These are phyloP conservation scores for Schmidtea mediterranea DNA, from an alignment of 1,140 invertebrate genomes.

Conservation along the genomic window DNA sequence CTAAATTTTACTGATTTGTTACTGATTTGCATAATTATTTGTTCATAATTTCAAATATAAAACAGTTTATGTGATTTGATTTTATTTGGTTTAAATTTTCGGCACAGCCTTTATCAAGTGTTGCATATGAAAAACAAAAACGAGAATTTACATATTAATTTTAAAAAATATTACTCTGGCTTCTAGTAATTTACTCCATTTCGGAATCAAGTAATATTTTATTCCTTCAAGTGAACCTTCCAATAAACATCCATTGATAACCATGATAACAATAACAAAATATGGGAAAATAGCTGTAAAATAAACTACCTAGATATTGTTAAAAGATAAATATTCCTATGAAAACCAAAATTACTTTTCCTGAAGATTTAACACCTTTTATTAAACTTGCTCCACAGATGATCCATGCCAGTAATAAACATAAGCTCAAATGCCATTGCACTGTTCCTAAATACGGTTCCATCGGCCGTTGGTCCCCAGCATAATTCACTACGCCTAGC, in stretches of 20 bases:
- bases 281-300: slow-evolving; percentile 61
- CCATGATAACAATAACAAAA: slow-evolving; percentile 52
- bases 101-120: no score
- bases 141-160: no score
- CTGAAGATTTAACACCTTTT: slow-evolving; percentile 5
- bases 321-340: background rate
- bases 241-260: slow-evolving; percentile 53
- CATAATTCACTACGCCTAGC: background rate
- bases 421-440: slow-evolving; percentile 2
- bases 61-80: no score
- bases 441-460: background rate
- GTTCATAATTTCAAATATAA: no score
- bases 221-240: slow-evolving; percentile 55
- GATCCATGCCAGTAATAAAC: slow-evolving; percentile 3
- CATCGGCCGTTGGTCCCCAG: background rate
- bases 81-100: no score
- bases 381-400: background rate
- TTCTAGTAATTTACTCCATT: no score
- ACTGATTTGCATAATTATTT: no score
- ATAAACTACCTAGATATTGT: slow-evolving; percentile 30
- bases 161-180: no score
- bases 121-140: no score
- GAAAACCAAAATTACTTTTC: slow-evolving; percentile 3
- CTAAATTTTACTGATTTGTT: no score
- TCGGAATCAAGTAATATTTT: no score